These are phyloP conservation scores for Platichthys flesus DNA, from an alignment of 2,113 vertebrate genomes.

Conservation along the genomic window DNA sequence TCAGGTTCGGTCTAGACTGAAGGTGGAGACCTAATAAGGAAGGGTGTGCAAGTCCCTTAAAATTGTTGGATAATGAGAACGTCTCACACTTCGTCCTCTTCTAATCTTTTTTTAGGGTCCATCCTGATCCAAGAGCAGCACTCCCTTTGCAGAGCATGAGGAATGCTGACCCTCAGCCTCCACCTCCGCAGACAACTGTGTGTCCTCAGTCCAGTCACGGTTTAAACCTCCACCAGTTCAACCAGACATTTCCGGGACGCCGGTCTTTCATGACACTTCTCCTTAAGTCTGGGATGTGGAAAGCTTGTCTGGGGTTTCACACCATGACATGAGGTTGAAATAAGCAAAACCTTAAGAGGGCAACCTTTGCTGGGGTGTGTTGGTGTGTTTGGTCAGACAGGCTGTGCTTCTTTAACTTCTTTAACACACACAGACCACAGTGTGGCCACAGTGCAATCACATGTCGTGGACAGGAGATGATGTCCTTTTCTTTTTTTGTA, in stretches of 20 bases:
- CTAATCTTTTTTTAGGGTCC: neutral
- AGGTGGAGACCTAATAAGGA: too few relatives aligned
- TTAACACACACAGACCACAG: neutral
- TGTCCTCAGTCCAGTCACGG: constrained; percentile 49
- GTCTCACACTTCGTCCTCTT: neutral
- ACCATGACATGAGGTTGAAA: constrained; percentile 40
- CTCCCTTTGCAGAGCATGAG: neutral
- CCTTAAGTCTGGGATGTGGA: constrained; percentile 12
- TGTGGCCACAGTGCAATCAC: neutral
- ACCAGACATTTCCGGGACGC: constrained; percentile 35
- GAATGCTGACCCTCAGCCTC: neutral
- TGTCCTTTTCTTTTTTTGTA: constrained; percentile 6
- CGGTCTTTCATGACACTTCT: constrained; percentile 11
- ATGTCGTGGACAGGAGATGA: neutral
- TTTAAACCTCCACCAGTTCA: constrained; percentile 44
- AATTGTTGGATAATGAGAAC: too few relatives aligned
- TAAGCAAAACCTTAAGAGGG: constrained; percentile 11
- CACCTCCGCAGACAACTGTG: constrained; percentile 42
- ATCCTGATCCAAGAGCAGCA: constrained; percentile 5
- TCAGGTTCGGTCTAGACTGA: too few relatives aligned
- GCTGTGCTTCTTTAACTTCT: neutral
- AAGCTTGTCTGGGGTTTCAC: constrained; percentile 43
- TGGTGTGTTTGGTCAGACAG: neutral
- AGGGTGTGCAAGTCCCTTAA: too few relatives aligned
- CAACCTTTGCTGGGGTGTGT: constrained; percentile 16